Conservation (phyloP, 2,113 vertebrate genomes). For the Ophthalmolycus amberensis region DNA sequence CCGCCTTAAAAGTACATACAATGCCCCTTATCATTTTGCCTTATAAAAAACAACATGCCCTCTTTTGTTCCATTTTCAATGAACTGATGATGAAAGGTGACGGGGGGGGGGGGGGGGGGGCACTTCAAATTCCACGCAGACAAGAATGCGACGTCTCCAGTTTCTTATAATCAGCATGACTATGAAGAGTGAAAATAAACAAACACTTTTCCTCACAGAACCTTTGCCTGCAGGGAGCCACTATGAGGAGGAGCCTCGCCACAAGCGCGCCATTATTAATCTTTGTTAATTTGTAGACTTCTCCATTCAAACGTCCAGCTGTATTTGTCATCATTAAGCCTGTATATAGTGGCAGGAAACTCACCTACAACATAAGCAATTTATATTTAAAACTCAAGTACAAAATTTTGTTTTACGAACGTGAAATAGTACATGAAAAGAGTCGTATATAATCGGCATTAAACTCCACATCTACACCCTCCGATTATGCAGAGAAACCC, state of each 20-base stretch:
- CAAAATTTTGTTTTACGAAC: not conserved
- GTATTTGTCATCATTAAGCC: constrained; percentile 74
- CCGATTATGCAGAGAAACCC: not conserved
- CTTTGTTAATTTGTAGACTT: constrained; percentile 79
- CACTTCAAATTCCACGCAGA: constrained; percentile 53
- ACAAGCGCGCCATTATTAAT: constrained; percentile 77
- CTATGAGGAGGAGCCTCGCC: constrained; percentile 60
- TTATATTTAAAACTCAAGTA: constrained; percentile 28
- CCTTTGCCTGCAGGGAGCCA: constrained; percentile 55
- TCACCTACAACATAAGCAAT: not conserved
- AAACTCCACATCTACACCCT: not conserved
- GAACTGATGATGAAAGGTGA: constrained; percentile 54
- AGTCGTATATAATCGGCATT: no score
- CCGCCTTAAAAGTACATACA: not conserved
- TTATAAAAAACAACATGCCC: not conserved
- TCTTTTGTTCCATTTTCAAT: constrained; percentile 34
- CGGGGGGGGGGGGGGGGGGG: not conserved
- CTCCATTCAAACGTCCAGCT: constrained; percentile 66
- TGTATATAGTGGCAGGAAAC: constrained; percentile 51
- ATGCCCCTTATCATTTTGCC: not conserved
- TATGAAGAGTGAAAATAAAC: constrained; percentile 77
- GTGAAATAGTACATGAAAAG: not conserved
- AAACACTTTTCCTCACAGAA: constrained; percentile 74
- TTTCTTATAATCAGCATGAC: constrained; percentile 78
- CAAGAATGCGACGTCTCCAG: constrained; percentile 60